A percentile compares a stretch with the other conserved stretches of the same genome.
Evolutionary conservation across 2,113 vertebrate genomes (phyloP).

Genomic region (Abramis brama): DNA sequence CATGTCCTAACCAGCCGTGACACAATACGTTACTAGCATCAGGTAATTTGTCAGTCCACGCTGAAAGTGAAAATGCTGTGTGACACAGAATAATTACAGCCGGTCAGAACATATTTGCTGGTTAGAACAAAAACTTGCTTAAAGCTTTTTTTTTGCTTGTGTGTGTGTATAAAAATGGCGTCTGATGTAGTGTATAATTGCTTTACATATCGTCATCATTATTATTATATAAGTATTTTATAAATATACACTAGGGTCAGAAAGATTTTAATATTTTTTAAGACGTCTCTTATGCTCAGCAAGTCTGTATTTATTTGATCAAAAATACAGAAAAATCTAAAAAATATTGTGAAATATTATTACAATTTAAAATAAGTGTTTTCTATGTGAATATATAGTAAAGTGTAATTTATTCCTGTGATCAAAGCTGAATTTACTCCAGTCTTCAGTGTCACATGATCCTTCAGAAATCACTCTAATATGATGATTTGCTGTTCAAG

Average conservation of each 20-base stretch:
- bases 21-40: background rate
- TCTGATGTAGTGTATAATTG: too few species aligned
- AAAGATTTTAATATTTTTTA: background rate
- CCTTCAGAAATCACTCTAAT: background rate
- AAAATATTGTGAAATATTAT: background rate
- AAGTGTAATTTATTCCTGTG: too few species aligned
- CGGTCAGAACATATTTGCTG: background rate
- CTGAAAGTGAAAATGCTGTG: slow-evolving; percentile 1
- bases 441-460: background rate
- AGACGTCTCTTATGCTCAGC: background rate
- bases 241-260: background rate
- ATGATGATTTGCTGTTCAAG: too few species aligned
- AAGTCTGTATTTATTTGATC: background rate
- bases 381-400: too few species aligned
- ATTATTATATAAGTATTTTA: background rate
- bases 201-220: too few species aligned
- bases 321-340: background rate
- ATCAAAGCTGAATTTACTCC: background rate
- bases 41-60: background rate
- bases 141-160: background rate
- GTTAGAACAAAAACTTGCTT: background rate
- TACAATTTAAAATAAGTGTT: too few species aligned
- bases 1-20: background rate
- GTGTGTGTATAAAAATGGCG: background rate
- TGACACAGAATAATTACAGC: background rate